phyloP scores from a whole-genome alignment of 2,888 invertebrate species.

The Dilophus febrilis region DNA sequence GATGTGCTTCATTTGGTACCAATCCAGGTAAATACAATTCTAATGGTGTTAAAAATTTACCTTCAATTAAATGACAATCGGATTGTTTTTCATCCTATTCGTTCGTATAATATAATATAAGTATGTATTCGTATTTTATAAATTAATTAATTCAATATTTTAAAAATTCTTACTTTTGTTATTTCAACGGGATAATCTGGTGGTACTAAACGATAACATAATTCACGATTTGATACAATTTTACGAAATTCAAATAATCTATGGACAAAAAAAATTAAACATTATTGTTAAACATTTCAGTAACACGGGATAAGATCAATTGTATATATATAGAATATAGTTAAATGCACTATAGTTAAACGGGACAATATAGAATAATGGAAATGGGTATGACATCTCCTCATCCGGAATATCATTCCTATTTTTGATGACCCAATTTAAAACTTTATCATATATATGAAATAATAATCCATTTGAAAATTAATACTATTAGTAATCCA shows the following conservation, averaged over 20 bases:
- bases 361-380: conserved; percentile 3
- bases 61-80: conserved; percentile 64
- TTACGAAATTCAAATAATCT: conserved; percentile 86
- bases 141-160: background rate
- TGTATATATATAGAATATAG: too few species aligned
- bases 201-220: conserved; percentile 66
- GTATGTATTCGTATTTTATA: background rate
- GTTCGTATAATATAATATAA: conserved; percentile 7
- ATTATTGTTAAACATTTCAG: too few species aligned
- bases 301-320: too few species aligned
- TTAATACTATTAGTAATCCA: too few species aligned
- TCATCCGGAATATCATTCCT: too few species aligned
- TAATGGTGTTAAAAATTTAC: conserved; percentile 75
- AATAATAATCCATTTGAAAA: too few species aligned
- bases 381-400: too few species aligned
- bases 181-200: conserved; percentile 72
- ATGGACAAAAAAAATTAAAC: too few species aligned
- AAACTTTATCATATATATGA: too few species aligned
- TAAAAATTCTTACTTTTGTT: conserved; percentile 67
- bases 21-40: conserved; percentile 68
- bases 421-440: too few species aligned
- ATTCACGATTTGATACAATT: conserved; percentile 64
- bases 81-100: conserved; percentile 52
- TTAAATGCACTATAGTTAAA: too few species aligned
- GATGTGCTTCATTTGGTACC: conserved; percentile 65